Percentiles rank a stretch among this genome's conserved stretches.
These are phyloP conservation scores for Spatula versicolor DNA, from an alignment of 2,797 vertebrate species.

Conservation along the genomic window DNA sequence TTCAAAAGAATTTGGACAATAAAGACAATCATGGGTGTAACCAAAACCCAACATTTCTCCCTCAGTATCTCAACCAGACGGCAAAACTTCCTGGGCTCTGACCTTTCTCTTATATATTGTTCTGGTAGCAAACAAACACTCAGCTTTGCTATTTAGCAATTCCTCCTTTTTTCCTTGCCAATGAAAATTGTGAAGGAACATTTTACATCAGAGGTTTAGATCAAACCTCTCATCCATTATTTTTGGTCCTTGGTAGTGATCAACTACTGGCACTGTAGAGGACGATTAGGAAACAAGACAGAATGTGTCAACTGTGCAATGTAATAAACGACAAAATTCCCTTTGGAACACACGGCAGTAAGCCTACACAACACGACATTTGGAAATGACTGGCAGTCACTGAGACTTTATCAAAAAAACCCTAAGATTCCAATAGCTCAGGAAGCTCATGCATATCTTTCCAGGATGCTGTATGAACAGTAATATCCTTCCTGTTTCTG, in stretches of 20 bases:
- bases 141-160: neutral
- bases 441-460: constrained; percentile 53
- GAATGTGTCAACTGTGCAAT: neutral
- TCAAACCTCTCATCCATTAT: neutral
- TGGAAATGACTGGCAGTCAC: constrained; percentile 38
- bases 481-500: constrained; percentile 51
- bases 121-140: constrained; percentile 20
- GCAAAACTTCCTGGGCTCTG: constrained; percentile 18
- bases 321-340: constrained; percentile 35
- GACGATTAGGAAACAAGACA: constrained; percentile 6
- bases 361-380: constrained; percentile 1
- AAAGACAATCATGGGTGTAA: constrained; percentile 43
- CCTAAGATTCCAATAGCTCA: constrained; percentile 35
- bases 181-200: neutral
- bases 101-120: neutral
- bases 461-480: constrained; percentile 53
- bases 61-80: constrained; percentile 2
- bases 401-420: neutral
- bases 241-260: constrained; percentile 1
- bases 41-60: neutral
- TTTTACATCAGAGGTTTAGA: neutral
- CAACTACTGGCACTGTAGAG: neutral
- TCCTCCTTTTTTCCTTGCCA: neutral
- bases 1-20: neutral
- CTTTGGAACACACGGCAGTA: neutral